Base-by-base conservation (phyloP, 1,140 invertebrate species). In the Zaprionus gabonicus region DNA sequence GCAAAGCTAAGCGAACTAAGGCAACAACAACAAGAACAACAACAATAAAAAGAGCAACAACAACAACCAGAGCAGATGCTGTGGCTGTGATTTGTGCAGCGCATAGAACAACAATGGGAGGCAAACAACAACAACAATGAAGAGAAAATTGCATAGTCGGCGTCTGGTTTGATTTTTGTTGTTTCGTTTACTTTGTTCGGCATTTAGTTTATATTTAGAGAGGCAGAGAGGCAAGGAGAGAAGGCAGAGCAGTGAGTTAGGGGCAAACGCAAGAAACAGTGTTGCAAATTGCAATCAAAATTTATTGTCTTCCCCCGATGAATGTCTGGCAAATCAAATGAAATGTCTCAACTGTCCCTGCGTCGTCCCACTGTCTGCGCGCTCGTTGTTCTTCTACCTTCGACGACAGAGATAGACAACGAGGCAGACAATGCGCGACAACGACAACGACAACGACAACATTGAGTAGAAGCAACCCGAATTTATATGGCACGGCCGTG, bases 231-330 rank as follows among this genome's bases (percentile, higher is more conserved):
- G 27, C 17, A 20, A 23, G 36, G 38, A 23, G 57, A n/a, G 17
- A 27, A 34, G 2, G 13, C 1, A 25, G 3, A 27, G 31, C 31
- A 17, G 66, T 2, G 34, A 31, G 31, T 34, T 34, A 15, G 9
- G 12, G 27, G 23, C 38, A 28, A 66, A 46, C 1, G 49, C 66
- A 58, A 62, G 46, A 51, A 64, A 73, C 59, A 78, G 59, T 64
- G 71, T 71, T 76, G 73, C 68, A 76, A 76, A 71, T 78, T 78
- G 72, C 76, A 71, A 71, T 75, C 66, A 78, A 78, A 78, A 78
- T 78, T 78, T 78, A 78, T 78, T 75, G 72, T 78, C 58, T 73
- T 77, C 46, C 74, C 67, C 69, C 74, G 75, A 72, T 77, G 64
- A 68, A 68, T 73, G 75, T 77, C 64, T 77, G 64, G 71, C 75